Evolutionary conservation across 2,113 vertebrate genomes (phyloP), one percentile per base, ranked within the genome.

Genomic region (Todiramphus chloris): DNA sequence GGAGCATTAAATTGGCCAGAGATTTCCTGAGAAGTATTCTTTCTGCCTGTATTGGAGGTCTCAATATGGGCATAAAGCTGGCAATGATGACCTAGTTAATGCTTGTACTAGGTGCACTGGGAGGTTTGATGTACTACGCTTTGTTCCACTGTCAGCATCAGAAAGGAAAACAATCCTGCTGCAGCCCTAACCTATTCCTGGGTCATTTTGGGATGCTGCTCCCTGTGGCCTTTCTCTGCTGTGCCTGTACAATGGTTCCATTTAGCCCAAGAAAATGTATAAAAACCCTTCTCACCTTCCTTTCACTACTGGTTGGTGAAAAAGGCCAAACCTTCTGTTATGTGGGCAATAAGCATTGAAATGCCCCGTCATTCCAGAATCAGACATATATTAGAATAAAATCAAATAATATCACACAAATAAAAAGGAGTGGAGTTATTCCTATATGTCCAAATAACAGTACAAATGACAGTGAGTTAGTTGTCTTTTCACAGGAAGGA

Each of bases 101-200:
- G 24, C 17, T 77, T 37, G 27, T n/a, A 55, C 16, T 16, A 37
- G 58, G 13, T 70, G 9, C 21, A 37, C 8, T 41, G 51, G 59
- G 59, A 86, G 28, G 72, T 73, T 25, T 58, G n/a, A 43, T 66
- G 53, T 1, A 6, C 39, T 43, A 11, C 0, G 0, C 7, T 66
- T 89, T 87, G 33, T 37, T 80, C 30, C 69, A 28, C 41, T 62
- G 35, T n/a, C 16, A 63, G 35, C 51, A 58, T 25, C 24, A 76
- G 44, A 62, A 83, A 69, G 1, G 1, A 55, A 53, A 81, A 31
- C 37, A 81, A 30, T 48, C 30, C 23, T 1, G 0, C 64, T 82
- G 25, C 33, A 39, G 17, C 39, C 16, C 41, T 73, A 39, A 89
- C 33, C 70, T 91, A 46, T 87, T 21, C 27, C 51, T 1, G 2